Evolutionary conservation across 2,797 vertebrate species (phyloP), one percentile per base, ranked within the genome.

Genomic region (Parotocinclus haroldoi): DNA sequence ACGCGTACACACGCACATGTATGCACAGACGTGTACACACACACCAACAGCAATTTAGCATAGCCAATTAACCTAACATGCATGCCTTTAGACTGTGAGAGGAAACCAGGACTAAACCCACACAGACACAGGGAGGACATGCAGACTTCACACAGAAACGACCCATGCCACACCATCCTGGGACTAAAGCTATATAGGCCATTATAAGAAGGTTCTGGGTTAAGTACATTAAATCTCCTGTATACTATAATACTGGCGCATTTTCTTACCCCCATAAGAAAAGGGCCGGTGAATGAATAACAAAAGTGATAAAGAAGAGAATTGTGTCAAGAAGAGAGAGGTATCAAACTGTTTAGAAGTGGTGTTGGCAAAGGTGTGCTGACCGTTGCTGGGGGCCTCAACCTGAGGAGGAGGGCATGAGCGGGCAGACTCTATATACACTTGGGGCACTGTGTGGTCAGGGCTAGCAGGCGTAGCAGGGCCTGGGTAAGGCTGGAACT

Each of bases 351-450:
- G 57, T 72, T 56, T 38, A 11, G 27, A 49, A 46, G 14, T 54
- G 38, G 27, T 18, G 3, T 59, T n/a, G 10, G 12, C 7, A 18
- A 11, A 57, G 44, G 40, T 14, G 38, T 1, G n/a, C 83, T 81
- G 50, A 88, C 85, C 81, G 0, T 78, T 68, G 60, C 68, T 42
- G 10, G 78, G 70, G 27, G 72, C 36, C 0, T 89, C 87, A 0
- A 50, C 62, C 75, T 78, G 85, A 61, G 78, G 81, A 48, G 82
- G 80, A 27, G 87, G 36, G 49, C 56, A 85, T 7, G 69, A 64
- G 56, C 85, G 84, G 13, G 71, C 81, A 1, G 68, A 52, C 7
- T 96, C 94, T 13, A 78, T 10, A 63, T 91, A 92, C 0, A 81
- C 53, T 6, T 85, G 86, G 48, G 91, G 82, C 42, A 76, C 51